Conservation (phyloP, 64 coral and sea anemone species). For the Stichodactyla mertensii region DNA sequence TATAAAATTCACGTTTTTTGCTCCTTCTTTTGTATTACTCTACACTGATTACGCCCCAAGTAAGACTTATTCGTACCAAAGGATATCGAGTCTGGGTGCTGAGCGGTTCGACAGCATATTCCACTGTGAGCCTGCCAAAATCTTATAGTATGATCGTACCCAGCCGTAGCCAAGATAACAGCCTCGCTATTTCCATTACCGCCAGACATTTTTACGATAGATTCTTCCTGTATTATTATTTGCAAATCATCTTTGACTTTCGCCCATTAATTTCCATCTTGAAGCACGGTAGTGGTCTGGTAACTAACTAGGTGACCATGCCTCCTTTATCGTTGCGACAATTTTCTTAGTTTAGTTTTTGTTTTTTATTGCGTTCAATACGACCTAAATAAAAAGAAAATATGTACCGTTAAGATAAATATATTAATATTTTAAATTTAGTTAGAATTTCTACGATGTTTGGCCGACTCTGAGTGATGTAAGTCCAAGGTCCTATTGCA, state of each 20-base stretch:
- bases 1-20: no score
- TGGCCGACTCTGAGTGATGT: not conserved
- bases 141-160: slow-evolving; percentile 92
- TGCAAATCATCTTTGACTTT: not conserved
- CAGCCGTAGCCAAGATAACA: slow-evolving; percentile 92
- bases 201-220: slow-evolving; percentile 53
- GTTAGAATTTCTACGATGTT: no score
- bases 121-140: slow-evolving; percentile 99
- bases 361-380: no score
- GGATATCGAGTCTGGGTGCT: slow-evolving; percentile 98
- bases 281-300: not conserved
- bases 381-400: no score
- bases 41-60: not conserved
- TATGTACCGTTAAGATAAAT: no score
- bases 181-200: slow-evolving; percentile 71
- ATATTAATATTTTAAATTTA: no score
- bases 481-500: not conserved
- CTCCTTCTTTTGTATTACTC: not conserved
- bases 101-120: slow-evolving; percentile 92
- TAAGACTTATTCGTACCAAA: no score
- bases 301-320: not conserved
- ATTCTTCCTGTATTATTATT: not conserved
- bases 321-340: not conserved
- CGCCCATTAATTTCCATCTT: not conserved
- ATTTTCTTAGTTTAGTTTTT: not conserved